phyloP scores from a whole-genome alignment of 2,113 vertebrate genomes.

The Ictidomys tridecemlineatus region DNA sequence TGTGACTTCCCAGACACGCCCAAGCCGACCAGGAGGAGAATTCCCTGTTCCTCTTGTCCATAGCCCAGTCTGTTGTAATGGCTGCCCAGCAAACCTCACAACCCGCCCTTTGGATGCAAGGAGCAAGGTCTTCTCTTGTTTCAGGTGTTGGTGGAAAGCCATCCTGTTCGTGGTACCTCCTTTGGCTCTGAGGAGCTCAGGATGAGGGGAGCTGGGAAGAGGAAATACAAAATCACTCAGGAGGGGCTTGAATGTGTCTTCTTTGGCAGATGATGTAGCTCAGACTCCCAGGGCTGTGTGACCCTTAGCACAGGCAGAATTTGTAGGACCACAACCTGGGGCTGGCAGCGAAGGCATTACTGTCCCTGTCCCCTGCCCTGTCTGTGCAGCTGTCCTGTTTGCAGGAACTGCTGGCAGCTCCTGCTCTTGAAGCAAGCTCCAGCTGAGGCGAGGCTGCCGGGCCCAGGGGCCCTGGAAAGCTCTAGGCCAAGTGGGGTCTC shows the following conservation, averaged over 20 bases:
- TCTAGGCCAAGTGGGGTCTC: constrained; percentile 76
- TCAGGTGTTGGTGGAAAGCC: neutral
- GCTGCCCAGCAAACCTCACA: too few relatives aligned
- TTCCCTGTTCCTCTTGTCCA: neutral
- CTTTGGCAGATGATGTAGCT: neutral
- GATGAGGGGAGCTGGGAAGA: neutral
- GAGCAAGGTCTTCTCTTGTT: neutral
- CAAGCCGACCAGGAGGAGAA: neutral
- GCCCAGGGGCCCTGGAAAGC: constrained; percentile 66
- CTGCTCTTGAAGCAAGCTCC: neutral
- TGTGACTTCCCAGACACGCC: neutral
- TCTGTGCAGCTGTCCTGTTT: neutral
- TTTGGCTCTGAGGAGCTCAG: neutral
- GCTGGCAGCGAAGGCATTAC: neutral
- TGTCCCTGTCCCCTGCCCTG: neutral
- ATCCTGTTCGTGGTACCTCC: neutral
- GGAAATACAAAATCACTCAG: neutral
- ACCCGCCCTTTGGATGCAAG: too few relatives aligned
- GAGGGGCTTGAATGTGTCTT: neutral
- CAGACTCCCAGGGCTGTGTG: neutral
- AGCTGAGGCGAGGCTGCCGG: neutral
- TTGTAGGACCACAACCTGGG: neutral
- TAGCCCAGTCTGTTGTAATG: neutral
- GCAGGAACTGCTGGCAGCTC: neutral
- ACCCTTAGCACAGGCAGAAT: neutral